Evolutionary conservation across 2,113 vertebrate species (phyloP).

Genomic region (Eulemur macaco): DNA sequence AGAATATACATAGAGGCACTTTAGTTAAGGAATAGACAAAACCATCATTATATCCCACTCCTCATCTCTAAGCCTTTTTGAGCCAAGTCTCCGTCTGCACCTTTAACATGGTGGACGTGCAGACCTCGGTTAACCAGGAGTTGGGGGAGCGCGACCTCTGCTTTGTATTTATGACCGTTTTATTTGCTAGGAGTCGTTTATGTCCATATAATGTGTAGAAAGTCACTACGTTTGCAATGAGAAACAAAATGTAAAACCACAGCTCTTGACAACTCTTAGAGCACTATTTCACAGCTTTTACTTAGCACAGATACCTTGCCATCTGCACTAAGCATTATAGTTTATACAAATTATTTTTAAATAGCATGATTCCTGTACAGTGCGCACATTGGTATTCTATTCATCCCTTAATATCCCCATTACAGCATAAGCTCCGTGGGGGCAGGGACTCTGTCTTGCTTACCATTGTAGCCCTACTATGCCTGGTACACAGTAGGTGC

Average conservation of each 20-base stretch:
- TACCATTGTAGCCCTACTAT: conserved; percentile 64
- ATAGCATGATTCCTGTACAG: conserved; percentile 83
- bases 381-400: conserved; percentile 73
- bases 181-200: conserved; percentile 15
- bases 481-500: conserved; percentile 67
- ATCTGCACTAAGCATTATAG: conserved; percentile 78
- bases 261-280: conserved; percentile 82
- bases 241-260: conserved; percentile 77
- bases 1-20: conserved; percentile 89
- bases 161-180: conserved; percentile 71
- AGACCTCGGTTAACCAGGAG: conserved; percentile 64
- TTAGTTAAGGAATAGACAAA: conserved; percentile 86
- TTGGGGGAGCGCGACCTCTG: conserved; percentile 54
- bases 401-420: conserved; percentile 76
- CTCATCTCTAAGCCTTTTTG: conserved; percentile 69
- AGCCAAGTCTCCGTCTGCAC: conserved; percentile 76
- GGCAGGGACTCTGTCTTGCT: conserved; percentile 73
- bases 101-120: conserved; percentile 52
- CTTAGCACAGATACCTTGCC: conserved; percentile 58
- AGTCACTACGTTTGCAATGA: conserved; percentile 73
- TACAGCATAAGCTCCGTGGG: conserved; percentile 45
- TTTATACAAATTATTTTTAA: conserved; percentile 83
- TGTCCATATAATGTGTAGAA: conserved; percentile 68
- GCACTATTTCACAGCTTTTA: conserved; percentile 87
- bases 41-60: conserved; percentile 68